Base-by-base conservation (phyloP, 2,797 vertebrate species). In the Tragopan temminckii region DNA sequence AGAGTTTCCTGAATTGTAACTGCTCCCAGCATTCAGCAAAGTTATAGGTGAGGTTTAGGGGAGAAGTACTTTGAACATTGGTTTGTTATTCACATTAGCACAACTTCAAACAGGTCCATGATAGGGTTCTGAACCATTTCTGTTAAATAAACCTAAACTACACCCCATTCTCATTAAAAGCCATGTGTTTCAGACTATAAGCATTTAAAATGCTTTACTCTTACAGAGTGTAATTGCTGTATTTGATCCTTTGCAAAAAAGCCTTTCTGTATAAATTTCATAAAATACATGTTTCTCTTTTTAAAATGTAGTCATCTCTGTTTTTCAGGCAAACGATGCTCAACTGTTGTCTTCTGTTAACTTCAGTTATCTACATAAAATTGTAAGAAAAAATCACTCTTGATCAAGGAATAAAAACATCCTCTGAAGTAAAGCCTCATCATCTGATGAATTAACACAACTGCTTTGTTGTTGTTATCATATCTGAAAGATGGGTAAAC, bases 21-120 rank as follows among this genome's bases (percentile, higher is more conserved):
- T 82, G 46, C 24, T 71, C 50, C 36, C 20, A 23, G 13, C 42
- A 33, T 89, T 80, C 61, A 69, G 29, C 36, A 81, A 11, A 40
- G 7, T 8, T 77, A 29, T 1, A n/a, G 9, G 31, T 12, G 7
- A 14, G 1, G 2, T 3, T 13, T 1, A 5, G 11, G 6, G 6
- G 7, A 62, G 58, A 29, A 74, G 18, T 48, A 14, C 27, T 52
- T 78, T 13, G 74, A 68, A 81, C 76, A 38, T 4, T 57, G 25
- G 17, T 53, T 12, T 20, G 5, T 42, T 67, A 67, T 20, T 87
- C 33, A 25, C 18, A 7, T 31, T 57, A 70, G 31, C 27, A 57
- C 21, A 70, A 68, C 43, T 36, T 1, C 43, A 24, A 82, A 5
- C 7, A 25, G 42, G 25, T 36, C n/a, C 19, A 24, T 40, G 38